Evolutionary conservation across 2,888 invertebrate genomes (phyloP), one percentile per base, ranked within the genome.

Genomic region (Drosophila birchii): DNA sequence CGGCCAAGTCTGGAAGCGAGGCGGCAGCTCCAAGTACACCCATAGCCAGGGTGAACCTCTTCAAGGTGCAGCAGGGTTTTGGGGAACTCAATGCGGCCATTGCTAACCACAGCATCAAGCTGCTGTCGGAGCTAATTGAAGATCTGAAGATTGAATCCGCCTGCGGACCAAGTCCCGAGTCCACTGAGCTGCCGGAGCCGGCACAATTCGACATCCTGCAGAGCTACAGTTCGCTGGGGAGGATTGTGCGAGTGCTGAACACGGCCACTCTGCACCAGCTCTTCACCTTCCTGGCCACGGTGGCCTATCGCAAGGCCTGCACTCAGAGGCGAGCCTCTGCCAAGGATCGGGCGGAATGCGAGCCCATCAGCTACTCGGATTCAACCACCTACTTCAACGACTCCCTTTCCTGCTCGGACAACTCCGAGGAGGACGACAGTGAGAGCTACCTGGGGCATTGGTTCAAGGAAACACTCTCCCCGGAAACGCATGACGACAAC

Each of bases 371-470:
- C 91, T 95, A 95, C 78, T 98, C 98, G 6, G 98, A 98, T 93
- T 98, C 98, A 12, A 98, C 98, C 54, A 98, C 98, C n/a, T 98
- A 97, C 93, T 98, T 98, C 92, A 98, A 98, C 93, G 98, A 98
- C 93, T 96, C 98, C 93, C 95, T 96, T 66, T 96, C 98, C 88
- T 97, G 97, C 91, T 97, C 97, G 0, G 97, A 97, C 90, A 98
- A 97, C 91, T 97, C 97, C 57, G 96, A 97, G 68, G 97, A 97
- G 93, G 97, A 97, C 95, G 92, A 93, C 62, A 93, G 92, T 72
- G 92, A 92, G 70, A 92, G 92, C 59, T 92, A 92, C 78, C 81
- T 93, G 71, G 98, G 98, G 0, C 95, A 97, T 79, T 98, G 98
- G 98, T 97, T 98, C 93, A 98, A 98, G 91, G 97, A 98, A 90